phyloP scores from a whole-genome alignment of 2,113 vertebrate species.

The Carassius gibelio region DNA sequence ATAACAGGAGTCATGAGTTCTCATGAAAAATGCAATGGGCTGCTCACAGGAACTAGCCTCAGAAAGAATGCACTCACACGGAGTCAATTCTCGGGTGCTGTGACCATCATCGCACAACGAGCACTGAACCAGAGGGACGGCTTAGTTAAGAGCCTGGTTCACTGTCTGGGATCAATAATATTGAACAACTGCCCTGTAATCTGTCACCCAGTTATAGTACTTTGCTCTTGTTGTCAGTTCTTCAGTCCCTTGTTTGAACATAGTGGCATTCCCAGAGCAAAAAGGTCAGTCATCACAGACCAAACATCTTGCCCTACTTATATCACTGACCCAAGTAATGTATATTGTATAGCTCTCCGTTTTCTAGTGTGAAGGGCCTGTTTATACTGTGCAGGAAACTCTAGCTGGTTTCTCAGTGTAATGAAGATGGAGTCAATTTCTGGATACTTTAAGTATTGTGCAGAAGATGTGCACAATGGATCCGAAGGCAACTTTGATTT shows the following conservation, averaged over 20 bases:
- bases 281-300: constrained; percentile 30
- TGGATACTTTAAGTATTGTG: constrained; percentile 9
- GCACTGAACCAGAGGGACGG: constrained; percentile 5
- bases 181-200: constrained; percentile 35
- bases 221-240: constrained; percentile 9
- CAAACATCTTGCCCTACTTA: not conserved
- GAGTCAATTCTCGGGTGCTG: not conserved
- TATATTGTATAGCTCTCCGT: constrained; percentile 5
- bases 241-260: not conserved
- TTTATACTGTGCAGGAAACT: constrained; percentile 16
- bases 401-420: constrained; percentile 5
- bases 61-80: not conserved
- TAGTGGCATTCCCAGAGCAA: constrained; percentile 26
- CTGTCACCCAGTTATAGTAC: constrained; percentile 30
- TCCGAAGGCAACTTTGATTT: not conserved
- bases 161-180: constrained; percentile 31
- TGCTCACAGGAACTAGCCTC: not conserved
- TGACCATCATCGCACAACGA: not conserved
- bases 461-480: constrained; percentile 4
- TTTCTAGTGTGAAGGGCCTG: not conserved
- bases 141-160: constrained; percentile 27
- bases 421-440: not conserved
- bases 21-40: not conserved
- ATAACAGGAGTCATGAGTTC: not conserved
- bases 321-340: constrained; percentile 21